Percentiles rank a stretch among this genome's conserved stretches.
Evolutionary conservation across 2,113 vertebrate species (phyloP).

Genomic region (Bos taurus): ARS-UCD2.0 NC_037339.1:82640501-82641000

Average conservation of each 20-base stretch:
- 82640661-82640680: not conserved
- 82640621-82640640: rapidly evolving
- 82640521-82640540: not conserved
- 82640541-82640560: not conserved
- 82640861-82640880: not conserved
- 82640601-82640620: not conserved
- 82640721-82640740: not conserved
- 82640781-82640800: not conserved
- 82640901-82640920: not conserved
- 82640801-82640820: not conserved
- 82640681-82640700: not conserved
- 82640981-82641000: conserved; percentile 61
- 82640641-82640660: not conserved
- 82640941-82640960: conserved; percentile 33
- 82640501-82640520: not conserved
- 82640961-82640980: conserved; percentile 73
- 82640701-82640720: not conserved
- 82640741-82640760: not conserved
- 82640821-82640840: conserved; percentile 11
- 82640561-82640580: not conserved
- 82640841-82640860: conserved; percentile 23
- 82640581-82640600: not conserved
- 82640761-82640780: not conserved
- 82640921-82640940: conserved; percentile 14
- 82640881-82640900: not conserved